Conservation (phyloP, 1,140 invertebrate species). For the Drosophila mojavensis region DNA sequence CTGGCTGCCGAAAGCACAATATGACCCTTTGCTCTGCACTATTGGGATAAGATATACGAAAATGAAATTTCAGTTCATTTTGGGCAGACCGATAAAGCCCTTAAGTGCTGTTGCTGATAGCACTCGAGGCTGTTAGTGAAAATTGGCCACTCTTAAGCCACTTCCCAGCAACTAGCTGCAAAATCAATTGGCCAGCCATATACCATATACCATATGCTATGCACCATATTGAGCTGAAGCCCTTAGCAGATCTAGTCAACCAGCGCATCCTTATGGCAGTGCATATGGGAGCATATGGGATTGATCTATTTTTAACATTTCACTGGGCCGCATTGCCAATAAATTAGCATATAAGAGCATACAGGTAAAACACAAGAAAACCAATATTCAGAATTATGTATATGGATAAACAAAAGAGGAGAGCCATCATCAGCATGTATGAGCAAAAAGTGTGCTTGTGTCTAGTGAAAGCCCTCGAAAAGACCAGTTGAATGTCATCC, state of each 20-base stretch:
- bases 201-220: constrained; percentile 4
- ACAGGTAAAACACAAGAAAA: constrained; percentile 30
- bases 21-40: constrained; percentile 67
- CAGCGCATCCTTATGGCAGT: constrained; percentile 4
- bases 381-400: constrained; percentile 16
- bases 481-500: constrained; percentile 6
- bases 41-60: constrained; percentile 70
- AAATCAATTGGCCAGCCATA: constrained; percentile 9
- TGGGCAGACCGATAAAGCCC: constrained; percentile 42
- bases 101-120: constrained; percentile 47
- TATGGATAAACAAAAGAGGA: constrained; percentile 10
- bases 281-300: constrained; percentile 4
- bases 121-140: constrained; percentile 24
- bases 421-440: not conserved
- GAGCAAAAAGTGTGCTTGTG: constrained; percentile 54
- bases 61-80: constrained; percentile 73
- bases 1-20: constrained; percentile 60
- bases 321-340: constrained; percentile 57
- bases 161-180: constrained; percentile 5
- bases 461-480: constrained; percentile 1
- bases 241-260: constrained; percentile 21
- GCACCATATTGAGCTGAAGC: constrained; percentile 11
- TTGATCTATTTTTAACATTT: constrained; percentile 57
- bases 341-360: constrained; percentile 74
- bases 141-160: constrained; percentile 12